phyloP scores from a whole-genome alignment of 2,888 invertebrate genomes.

The Crossocerus cetratus region DNA sequence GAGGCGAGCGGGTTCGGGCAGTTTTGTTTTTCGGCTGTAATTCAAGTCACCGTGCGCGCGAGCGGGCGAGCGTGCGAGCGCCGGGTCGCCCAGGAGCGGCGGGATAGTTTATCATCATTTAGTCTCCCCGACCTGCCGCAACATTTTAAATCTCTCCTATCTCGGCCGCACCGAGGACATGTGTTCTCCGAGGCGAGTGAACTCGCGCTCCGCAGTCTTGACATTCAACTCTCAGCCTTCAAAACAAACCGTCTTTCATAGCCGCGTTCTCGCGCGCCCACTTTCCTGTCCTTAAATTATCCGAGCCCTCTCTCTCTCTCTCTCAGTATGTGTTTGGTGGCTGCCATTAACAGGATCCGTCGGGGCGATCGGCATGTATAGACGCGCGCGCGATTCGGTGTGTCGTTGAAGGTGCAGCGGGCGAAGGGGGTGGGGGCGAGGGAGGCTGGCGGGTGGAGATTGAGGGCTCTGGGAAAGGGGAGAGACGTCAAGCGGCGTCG shows the following conservation, averaged over 20 bases:
- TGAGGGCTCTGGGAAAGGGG: constrained; percentile 51
- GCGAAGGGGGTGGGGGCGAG: constrained; percentile 3
- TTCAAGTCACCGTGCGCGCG: constrained; percentile 64
- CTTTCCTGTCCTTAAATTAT: constrained; percentile 25
- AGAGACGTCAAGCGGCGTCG: constrained; percentile 59
- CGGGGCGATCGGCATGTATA: constrained; percentile 40
- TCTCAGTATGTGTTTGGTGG: too few species aligned
- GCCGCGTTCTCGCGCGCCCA: too few species aligned
- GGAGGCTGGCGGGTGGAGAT: constrained; percentile 26
- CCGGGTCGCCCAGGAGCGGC: constrained; percentile 70
- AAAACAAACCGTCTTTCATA: constrained; percentile 1
- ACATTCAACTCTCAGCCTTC: neutral
- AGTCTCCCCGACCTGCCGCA: constrained; percentile 74
- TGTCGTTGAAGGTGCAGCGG: constrained; percentile 7
- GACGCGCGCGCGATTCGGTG: constrained; percentile 39
- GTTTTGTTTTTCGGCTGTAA: constrained; percentile 64
- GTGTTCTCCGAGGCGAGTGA: constrained; percentile 35
- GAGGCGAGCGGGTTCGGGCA: constrained; percentile 23
- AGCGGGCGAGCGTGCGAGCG: constrained; percentile 47
- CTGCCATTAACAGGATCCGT: too few species aligned
- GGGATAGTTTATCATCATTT: constrained; percentile 77
- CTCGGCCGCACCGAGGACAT: constrained; percentile 57
- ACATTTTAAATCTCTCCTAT: constrained; percentile 76
- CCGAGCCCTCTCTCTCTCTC: constrained; percentile 1
- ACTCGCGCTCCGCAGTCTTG: neutral